These are phyloP conservation scores for Temnopleurus reevesii DNA, from an alignment of 53 echinoderm and acorn worm species.

Conservation along the genomic window DNA sequence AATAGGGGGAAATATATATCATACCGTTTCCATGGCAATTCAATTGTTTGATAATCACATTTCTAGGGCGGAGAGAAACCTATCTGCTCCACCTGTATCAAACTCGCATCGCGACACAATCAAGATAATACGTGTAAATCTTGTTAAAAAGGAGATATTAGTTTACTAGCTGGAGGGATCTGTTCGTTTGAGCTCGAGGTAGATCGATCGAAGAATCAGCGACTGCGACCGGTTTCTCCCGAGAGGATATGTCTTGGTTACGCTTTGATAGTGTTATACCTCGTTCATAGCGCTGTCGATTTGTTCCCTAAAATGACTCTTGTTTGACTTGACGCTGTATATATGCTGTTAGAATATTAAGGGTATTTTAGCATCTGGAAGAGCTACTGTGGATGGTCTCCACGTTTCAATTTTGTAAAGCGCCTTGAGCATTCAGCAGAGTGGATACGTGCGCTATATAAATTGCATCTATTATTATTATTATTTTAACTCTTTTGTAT, in stretches of 20 bases:
- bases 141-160: slow-evolving; percentile 8
- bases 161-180: background rate
- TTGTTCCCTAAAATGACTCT: no score
- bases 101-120: background rate
- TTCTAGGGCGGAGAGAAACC: background rate
- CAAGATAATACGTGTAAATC: background rate
- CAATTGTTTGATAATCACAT: background rate
- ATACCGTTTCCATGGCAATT: slow-evolving; percentile 14
- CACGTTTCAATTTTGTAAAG: no score
- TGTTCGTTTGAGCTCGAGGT: background rate
- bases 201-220: slow-evolving; percentile 16
- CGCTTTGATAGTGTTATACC: background rate
- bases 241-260: background rate
- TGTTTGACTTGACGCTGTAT: no score
- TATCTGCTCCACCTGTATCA: background rate
- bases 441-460: no score
- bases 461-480: no score
- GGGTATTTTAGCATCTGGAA: no score
- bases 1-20: no score
- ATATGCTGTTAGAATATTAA: no score
- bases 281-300: background rate
- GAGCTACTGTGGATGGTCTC: no score
- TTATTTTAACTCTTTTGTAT: no score
- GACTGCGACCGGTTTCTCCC: background rate
- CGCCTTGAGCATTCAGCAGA: no score